Evolutionary conservation across 1,140 invertebrate species (phyloP).

Genomic region (Drosophila sturtevanti): DNA sequence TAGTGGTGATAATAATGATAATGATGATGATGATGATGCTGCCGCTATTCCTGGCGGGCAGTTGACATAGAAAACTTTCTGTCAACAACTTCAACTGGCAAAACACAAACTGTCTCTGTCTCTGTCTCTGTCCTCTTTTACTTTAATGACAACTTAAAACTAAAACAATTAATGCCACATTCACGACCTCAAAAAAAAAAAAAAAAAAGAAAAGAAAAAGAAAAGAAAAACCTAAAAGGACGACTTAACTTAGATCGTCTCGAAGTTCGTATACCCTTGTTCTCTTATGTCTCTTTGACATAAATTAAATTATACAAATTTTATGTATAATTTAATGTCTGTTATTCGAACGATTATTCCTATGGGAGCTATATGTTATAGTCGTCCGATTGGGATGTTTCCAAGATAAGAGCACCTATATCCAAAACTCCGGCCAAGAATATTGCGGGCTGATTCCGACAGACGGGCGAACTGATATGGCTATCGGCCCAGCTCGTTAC

Average conservation of each 20-base stretch:
- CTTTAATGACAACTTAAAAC: conserved; percentile 69
- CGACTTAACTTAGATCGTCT: neutral
- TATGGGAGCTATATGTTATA: too few species aligned
- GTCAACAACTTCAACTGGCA: conserved; percentile 61
- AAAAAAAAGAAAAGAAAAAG: conserved; percentile 10
- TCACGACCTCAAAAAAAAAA: conserved; percentile 45
- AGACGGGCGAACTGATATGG: too few species aligned
- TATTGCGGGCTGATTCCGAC: too few species aligned
- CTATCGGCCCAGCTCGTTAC: too few species aligned
- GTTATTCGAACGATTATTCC: too few species aligned
- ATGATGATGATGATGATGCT: conserved; percentile 10
- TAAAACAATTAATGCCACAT: conserved; percentile 67
- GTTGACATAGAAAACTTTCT: conserved; percentile 78
- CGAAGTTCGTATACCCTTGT: neutral
- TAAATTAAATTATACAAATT: too few species aligned
- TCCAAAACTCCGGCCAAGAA: too few species aligned
- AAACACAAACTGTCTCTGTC: conserved; percentile 19
- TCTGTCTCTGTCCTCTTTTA: conserved; percentile 19
- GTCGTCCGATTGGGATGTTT: too few species aligned
- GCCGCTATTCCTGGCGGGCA: conserved; percentile 34
- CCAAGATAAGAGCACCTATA: too few species aligned
- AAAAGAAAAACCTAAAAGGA: neutral
- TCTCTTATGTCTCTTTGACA: too few species aligned
- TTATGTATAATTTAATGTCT: too few species aligned
- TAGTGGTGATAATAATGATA: conserved; percentile 21